These are phyloP conservation scores for Channallabes apus DNA, from an alignment of 2,797 vertebrate species.

Conservation along the genomic window DNA sequence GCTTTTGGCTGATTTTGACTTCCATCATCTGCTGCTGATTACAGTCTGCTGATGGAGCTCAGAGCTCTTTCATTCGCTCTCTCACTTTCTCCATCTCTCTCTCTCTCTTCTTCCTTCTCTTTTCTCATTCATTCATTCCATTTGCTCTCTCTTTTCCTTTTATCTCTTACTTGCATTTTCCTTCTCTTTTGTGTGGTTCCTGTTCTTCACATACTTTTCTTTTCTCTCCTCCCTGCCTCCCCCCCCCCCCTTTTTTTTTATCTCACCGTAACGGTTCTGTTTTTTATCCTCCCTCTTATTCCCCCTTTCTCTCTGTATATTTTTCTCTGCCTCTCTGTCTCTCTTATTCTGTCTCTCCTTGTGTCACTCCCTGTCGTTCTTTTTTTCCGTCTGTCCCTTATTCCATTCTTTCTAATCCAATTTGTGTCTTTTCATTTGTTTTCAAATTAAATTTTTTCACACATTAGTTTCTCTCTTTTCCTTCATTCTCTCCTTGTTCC, in stretches of 20 bases:
- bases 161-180: not conserved
- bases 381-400: too few species aligned
- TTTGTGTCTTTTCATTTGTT: too few species aligned
- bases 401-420: not conserved
- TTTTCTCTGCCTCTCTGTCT: too few species aligned
- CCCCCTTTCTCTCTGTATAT: not conserved
- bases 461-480: too few species aligned
- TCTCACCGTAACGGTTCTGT: not conserved
- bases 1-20: constrained; percentile 34
- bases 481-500: too few species aligned
- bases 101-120: not conserved
- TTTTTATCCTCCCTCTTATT: not conserved
- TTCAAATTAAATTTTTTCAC: too few species aligned
- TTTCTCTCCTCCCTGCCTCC: too few species aligned
- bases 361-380: too few species aligned
- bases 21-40: constrained; percentile 68
- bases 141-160: not conserved
- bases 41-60: constrained; percentile 45
- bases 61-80: constrained; percentile 4
- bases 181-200: not conserved
- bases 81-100: not conserved
- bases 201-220: too few species aligned
- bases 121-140: not conserved
- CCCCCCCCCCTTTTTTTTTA: too few species aligned
- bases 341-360: too few species aligned